Conservation (phyloP, 2,797 vertebrate genomes). For the Champsocephalus esox region DNA sequence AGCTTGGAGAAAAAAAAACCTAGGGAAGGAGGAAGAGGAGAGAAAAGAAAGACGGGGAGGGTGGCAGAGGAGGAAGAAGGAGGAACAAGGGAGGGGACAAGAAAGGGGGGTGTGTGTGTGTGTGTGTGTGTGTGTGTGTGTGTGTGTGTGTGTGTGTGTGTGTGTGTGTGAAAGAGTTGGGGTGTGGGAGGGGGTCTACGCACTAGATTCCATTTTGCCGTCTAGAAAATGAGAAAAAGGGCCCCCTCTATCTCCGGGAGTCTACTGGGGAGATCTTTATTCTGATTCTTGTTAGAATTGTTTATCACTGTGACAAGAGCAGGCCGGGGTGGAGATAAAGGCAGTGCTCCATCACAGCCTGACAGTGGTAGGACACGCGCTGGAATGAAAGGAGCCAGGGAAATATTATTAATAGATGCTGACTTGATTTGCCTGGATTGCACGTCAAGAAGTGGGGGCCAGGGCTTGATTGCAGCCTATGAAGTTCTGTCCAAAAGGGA, state of each 20-base stretch:
- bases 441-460: conserved; percentile 95
- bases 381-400: conserved; percentile 98
- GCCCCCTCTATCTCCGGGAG: conserved; percentile 94
- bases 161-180: neutral
- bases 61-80: conserved; percentile 31
- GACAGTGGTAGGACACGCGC: conserved; percentile 98
- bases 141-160: no score
- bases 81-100: conserved; percentile 42
- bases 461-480: conserved; percentile 97
- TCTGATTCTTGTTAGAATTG: conserved; percentile 99
- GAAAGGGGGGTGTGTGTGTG: conserved; percentile 15
- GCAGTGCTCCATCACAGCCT: conserved; percentile 98
- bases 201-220: conserved; percentile 99
- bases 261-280: conserved; percentile 99
- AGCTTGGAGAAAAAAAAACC: conserved; percentile 80
- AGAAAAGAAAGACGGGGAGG: conserved; percentile 57
- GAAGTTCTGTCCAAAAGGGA: conserved; percentile 99
- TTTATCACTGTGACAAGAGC: conserved; percentile 99
- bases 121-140: neutral
- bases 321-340: conserved; percentile 99
- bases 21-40: conserved; percentile 58
- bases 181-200: conserved; percentile 81
- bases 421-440: conserved; percentile 97
- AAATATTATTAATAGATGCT: conserved; percentile 99
- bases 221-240: conserved; percentile 99